These are phyloP conservation scores for Porites evermanni DNA, from an alignment of 92 coral and sea anemone genomes.

Conservation along the genomic window DNA sequence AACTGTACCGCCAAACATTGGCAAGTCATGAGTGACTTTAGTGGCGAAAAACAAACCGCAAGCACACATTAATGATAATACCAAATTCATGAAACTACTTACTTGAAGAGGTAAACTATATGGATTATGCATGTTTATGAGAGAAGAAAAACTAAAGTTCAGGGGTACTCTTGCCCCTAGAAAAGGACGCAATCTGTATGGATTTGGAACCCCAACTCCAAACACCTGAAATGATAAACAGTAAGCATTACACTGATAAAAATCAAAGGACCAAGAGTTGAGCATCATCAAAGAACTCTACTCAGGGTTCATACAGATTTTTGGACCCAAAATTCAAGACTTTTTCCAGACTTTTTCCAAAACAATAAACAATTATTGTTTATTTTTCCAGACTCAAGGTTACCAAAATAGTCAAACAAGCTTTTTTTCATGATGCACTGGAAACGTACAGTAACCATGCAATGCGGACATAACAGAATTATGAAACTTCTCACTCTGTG, in stretches of 20 bases:
- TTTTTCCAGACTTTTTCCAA: too few relatives aligned
- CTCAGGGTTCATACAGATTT: too few relatives aligned
- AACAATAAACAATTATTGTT: too few relatives aligned
- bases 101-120: slow-evolving; percentile 89
- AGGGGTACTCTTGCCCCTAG: slow-evolving; percentile 96
- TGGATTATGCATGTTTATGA: slow-evolving; percentile 97
- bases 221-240: slow-evolving; percentile 70
- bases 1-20: neutral
- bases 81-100: neutral
- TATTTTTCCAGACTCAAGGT: too few relatives aligned
- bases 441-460: too few relatives aligned
- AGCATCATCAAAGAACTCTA: neutral
- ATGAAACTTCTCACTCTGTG: too few relatives aligned
- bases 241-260: too few relatives aligned
- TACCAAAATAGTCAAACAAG: too few relatives aligned
- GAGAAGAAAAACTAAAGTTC: slow-evolving; percentile 87
- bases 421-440: too few relatives aligned
- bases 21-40: neutral
- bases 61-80: neutral
- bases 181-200: slow-evolving; percentile 98
- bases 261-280: neutral
- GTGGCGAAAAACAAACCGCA: neutral
- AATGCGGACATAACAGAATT: too few relatives aligned
- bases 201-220: slow-evolving; percentile 97
- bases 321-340: too few relatives aligned